phyloP scores from a whole-genome alignment of 2,113 vertebrate species.

The Coptodon rendalli region DNA sequence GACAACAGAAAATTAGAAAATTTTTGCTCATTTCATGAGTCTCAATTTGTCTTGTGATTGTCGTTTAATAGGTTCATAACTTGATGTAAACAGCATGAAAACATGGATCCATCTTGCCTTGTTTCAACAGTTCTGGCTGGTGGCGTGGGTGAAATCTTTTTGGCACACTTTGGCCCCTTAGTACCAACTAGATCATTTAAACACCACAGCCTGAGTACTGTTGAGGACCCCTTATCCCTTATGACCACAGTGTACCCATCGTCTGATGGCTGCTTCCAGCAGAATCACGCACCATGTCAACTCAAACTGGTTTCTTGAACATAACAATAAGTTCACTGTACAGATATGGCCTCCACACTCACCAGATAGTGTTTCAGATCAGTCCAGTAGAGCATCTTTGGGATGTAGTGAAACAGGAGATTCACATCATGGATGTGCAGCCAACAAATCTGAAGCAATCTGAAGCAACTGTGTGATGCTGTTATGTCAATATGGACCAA shows the following conservation, averaged over 20 bases:
- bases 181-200: not conserved
- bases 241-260: not conserved
- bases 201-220: not conserved
- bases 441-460: not conserved
- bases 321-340: not conserved
- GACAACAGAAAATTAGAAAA: not conserved
- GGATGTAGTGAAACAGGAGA: not conserved
- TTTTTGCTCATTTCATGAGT: not conserved
- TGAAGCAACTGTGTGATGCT: not conserved
- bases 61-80: not conserved
- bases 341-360: not conserved
- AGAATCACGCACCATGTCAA: not conserved
- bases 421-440: not conserved
- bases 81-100: not conserved
- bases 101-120: not conserved
- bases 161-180: not conserved
- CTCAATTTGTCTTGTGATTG: not conserved
- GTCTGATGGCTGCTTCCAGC: not conserved
- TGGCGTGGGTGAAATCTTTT: not conserved
- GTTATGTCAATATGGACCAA: not conserved
- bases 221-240: not conserved
- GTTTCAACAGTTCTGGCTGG: not conserved
- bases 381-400: not conserved
- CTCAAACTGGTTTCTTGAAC: not conserved
- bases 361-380: not conserved